Base-by-base conservation (phyloP, 2,888 invertebrate species). In the Metallyticus violacea region DNA sequence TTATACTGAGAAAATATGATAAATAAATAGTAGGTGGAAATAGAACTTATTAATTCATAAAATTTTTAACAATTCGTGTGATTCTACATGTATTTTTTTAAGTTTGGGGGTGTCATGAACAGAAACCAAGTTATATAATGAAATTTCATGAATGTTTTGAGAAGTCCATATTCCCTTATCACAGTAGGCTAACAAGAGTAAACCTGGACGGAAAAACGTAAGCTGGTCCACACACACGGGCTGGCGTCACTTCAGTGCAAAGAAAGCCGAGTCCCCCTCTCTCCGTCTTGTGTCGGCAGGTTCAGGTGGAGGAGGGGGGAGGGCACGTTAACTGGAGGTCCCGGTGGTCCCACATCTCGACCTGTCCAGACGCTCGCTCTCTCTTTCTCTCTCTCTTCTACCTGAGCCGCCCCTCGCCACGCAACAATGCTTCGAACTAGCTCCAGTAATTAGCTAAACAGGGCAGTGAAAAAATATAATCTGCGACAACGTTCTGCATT, bases 281-380 rank as follows among this genome's bases (percentile, higher is more conserved):
- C 25, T 6, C 79, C 27, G 79, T 28, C 15, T 27, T 9, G 27
- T 81, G 27, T 25, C 26, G 26, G 25, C 28, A 28, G 27, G 79
- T 28, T 80, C 15, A 80, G 29, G 28, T n/a, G 77, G 77, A 77
- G 76, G 77, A 28, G 77, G 76, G 80, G 76, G 85, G 85, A 27
- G 81, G 81, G 81, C n/a, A 29, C 29, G 81, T 85, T 85, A 85
- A 85, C 85, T 85, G 81, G 28, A 85, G 81, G 85, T 27, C 85
- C 26, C 29, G 85, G 85, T 85, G 85, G 85, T 85, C 85, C 28
- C 77, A 25, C 81, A 29, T 85, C 81, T 81, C 85, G 27, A 77
- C 76, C 85, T 85, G 85, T 85, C 85, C 81, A 77, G 29, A 76
- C 25, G 40, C 81, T 77, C 77, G 22, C 77, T 28, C 29, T 83